Conservation (phyloP, 2,888 invertebrate species). For the Coelopa pilipes region DNA sequence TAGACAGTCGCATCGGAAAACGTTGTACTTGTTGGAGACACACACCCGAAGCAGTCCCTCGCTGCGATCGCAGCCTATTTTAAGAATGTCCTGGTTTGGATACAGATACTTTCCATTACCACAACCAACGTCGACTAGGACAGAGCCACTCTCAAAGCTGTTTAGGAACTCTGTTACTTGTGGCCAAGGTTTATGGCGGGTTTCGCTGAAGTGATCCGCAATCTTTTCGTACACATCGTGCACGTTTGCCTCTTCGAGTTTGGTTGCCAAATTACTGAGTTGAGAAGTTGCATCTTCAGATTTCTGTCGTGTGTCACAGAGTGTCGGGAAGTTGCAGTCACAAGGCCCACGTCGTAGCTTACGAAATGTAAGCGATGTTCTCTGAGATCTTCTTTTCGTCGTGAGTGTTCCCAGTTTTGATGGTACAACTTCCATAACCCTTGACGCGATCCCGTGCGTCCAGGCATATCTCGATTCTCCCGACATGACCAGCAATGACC, state of each 20-base stretch:
- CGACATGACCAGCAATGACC: constrained; percentile 84
- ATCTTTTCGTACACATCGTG: constrained; percentile 94
- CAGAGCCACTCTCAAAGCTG: constrained; percentile 73
- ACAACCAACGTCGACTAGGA: constrained; percentile 93
- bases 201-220: constrained; percentile 93
- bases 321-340: constrained; percentile 71
- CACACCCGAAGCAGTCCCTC: constrained; percentile 76
- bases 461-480: constrained; percentile 84
- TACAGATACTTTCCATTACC: constrained; percentile 97
- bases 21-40: constrained; percentile 70
- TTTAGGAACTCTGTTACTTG: constrained; percentile 83
- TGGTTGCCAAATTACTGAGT: constrained; percentile 68
- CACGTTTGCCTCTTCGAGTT: constrained; percentile 80
- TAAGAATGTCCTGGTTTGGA: constrained; percentile 53
- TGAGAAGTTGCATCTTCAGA: background rate
- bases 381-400: constrained; percentile 68
- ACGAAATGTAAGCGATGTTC: constrained; percentile 91
- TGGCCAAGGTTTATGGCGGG: constrained; percentile 95
- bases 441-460: constrained; percentile 88
- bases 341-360: constrained; percentile 72
- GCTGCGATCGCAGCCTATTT: constrained; percentile 88
- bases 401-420: constrained; percentile 68
- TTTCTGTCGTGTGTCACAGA: constrained; percentile 74
- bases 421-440: constrained; percentile 80
- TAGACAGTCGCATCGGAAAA: constrained; percentile 82